Conservation (phyloP, 1,140 invertebrate genomes). For the Lepidurus apus region DNA sequence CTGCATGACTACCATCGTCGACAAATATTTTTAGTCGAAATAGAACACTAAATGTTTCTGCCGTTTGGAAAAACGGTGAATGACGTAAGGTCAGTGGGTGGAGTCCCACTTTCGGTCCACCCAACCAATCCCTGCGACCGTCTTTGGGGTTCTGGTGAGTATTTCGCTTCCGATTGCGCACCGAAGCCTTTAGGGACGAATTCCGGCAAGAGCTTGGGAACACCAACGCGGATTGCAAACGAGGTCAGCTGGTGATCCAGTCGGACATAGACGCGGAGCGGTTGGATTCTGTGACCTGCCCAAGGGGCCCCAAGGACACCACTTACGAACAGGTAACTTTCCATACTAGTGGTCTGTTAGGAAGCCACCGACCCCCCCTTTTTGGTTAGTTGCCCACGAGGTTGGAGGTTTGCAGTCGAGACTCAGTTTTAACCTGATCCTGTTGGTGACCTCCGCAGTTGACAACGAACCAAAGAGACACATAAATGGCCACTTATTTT, state of each 20-base stretch:
- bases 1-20: background rate
- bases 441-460: no score
- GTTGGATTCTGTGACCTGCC: slow-evolving; percentile 2
- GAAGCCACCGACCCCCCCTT: background rate
- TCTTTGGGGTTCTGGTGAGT: background rate
- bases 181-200: slow-evolving; percentile 9
- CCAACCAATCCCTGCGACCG: background rate
- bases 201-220: slow-evolving; percentile 14
- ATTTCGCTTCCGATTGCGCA: slow-evolving; percentile 17
- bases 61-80: background rate
- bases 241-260: slow-evolving; percentile 15
- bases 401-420: no score
- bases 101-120: background rate
- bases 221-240: slow-evolving; percentile 13
- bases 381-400: background rate
- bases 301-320: background rate
- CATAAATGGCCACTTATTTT: no score
- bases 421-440: no score
- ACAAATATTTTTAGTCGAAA: slow-evolving; percentile 14
- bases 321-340: slow-evolving; percentile 10
- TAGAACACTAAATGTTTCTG: background rate
- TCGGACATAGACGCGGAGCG: background rate
- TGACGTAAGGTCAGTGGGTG: slow-evolving; percentile 3
- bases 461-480: no score
- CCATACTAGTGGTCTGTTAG: background rate